A percentile compares a stretch with the other conserved stretches of the same genome.
phyloP scores from a whole-genome alignment of 1,140 invertebrate species.

The Diachasmimorpha longicaudata region DNA sequence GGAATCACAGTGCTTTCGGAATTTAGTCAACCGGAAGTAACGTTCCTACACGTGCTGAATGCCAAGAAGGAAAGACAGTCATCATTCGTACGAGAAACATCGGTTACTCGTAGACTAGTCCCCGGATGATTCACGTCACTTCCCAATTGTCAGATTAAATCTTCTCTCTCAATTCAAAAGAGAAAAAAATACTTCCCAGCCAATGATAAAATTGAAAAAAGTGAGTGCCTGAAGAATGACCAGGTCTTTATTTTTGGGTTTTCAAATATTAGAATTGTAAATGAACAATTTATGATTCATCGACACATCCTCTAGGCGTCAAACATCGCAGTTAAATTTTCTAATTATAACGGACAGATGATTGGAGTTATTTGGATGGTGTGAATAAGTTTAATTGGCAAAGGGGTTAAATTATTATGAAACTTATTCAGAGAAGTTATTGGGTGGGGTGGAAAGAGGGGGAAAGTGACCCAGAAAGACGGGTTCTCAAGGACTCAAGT shows the following conservation, averaged over 20 bases:
- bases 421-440: neutral
- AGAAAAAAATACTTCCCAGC: neutral
- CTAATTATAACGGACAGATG: neutral
- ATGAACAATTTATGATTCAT: neutral
- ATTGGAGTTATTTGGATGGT: neutral
- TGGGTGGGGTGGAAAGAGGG: neutral
- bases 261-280: neutral
- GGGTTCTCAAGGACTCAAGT: conserved; percentile 31
- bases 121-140: conserved; percentile 5
- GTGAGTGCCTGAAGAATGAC: neutral
- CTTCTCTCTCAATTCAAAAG: neutral
- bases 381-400: neutral
- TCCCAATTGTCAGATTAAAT: neutral
- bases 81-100: neutral
- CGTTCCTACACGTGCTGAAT: conserved; percentile 19
- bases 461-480: neutral
- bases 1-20: neutral
- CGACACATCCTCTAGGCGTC: neutral
- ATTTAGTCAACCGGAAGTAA: conserved; percentile 26
- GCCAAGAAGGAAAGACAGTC: conserved; percentile 15
- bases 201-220: neutral
- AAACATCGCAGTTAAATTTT: neutral
- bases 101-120: neutral
- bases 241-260: neutral
- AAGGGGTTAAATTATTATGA: neutral